Evolutionary conservation across 2,888 invertebrate genomes (phyloP).

Genomic region (Nysson spinosus): DNA sequence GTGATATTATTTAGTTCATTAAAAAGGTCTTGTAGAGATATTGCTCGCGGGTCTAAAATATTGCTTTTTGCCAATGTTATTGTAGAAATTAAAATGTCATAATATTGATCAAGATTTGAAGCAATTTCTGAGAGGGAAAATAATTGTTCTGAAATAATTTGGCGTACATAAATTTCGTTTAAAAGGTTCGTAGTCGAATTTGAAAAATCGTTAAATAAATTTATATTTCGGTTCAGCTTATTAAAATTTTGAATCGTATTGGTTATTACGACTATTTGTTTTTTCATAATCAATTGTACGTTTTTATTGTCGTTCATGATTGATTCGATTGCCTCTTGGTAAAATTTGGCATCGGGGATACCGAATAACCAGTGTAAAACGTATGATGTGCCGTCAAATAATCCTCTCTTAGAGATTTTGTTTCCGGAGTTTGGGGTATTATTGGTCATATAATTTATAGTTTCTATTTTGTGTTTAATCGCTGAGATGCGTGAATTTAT

Average conservation of each 20-base stretch:
- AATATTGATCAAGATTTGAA: not conserved
- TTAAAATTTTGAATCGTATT: too few species aligned
- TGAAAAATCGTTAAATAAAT: too few species aligned
- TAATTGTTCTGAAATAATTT: too few species aligned
- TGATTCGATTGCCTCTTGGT: too few species aligned
- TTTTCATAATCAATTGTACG: not conserved
- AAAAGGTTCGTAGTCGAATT: too few species aligned
- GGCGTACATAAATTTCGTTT: too few species aligned
- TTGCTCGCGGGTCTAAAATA: conserved; percentile 1
- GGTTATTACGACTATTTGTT: conserved; percentile 2
- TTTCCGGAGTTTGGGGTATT: not conserved
- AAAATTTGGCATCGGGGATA: not conserved
- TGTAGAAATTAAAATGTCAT: not conserved
- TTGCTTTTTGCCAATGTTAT: conserved; percentile 1
- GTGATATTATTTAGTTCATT: too few species aligned
- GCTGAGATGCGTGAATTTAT: too few species aligned
- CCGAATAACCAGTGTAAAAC: conserved; percentile 2
- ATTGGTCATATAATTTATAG: not conserved
- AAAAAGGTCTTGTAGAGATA: too few species aligned
- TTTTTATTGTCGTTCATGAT: not conserved
- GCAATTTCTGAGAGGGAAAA: too few species aligned
- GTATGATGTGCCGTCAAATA: not conserved
- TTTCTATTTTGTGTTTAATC: too few species aligned
- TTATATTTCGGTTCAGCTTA: too few species aligned
- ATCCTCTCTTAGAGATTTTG: conserved; percentile 1